Base-by-base conservation (phyloP, 1,140 invertebrate genomes). In the Delia radicum region DNA sequence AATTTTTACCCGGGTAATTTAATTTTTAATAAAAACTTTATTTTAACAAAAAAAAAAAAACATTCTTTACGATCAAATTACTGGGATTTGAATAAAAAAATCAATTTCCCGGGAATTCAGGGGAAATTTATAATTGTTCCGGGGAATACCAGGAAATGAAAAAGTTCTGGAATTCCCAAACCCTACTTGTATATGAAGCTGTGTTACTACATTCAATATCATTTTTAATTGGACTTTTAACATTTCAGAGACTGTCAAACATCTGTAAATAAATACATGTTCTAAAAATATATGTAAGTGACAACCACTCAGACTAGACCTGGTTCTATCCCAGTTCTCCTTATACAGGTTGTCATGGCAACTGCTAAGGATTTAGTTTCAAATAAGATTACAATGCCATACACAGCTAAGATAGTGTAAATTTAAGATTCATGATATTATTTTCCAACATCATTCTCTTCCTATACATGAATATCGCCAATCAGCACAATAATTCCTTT, bases 151-250 rank as follows among this genome's bases (percentile, higher is more conserved):
- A n/a, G n/a, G n/a, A n/a, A n/a, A n/a, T n/a, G n/a, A n/a, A n/a
- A n/a, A n/a, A n/a, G n/a, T n/a, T n/a, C n/a, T n/a, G n/a, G n/a
- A n/a, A n/a, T n/a, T n/a, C n/a, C n/a, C n/a, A n/a, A n/a, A n/a
- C n/a, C n/a, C n/a, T n/a, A n/a, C n/a, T n/a, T n/a, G n/a, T n/a
- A n/a, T n/a, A n/a, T n/a, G n/a, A n/a, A n/a, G n/a, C n/a, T n/a
- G n/a, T n/a, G n/a, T n/a, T n/a, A 31, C 28, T 29, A 67, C 63
- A 67, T 29, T 67, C 29, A 67, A 13, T 67, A 29, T 29, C 28
- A 67, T 15, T 67, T 67, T 67, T 67, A 67, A 67, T 29, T 67
- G 63, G 27, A 31, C 18, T 67, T 29, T 15, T 12, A 65, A 65
- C 26, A 15, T 28, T 28, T n/a, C 26, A 10, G 15, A 31, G 29